Conservation (phyloP, 2,888 invertebrate genomes). For the Drosophila barbarae region DNA sequence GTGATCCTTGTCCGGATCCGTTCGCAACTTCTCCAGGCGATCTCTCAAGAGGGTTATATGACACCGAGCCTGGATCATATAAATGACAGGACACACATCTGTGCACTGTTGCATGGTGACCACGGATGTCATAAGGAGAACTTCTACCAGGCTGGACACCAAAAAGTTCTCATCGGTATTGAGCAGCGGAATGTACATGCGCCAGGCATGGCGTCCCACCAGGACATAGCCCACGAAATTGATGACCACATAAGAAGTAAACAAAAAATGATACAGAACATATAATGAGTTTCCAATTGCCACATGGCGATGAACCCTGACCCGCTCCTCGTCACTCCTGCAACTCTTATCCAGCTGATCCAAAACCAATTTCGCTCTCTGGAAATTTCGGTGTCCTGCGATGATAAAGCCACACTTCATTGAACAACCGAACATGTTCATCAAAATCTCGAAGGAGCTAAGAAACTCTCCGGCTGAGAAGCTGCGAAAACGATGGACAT, state of each 20-base stretch:
- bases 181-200: conserved; percentile 12
- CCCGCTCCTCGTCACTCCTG: conserved; percentile 9
- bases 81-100: conserved; percentile 49
- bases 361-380: conserved; percentile 31
- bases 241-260: conserved; percentile 10
- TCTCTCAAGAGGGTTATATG: conserved; percentile 45
- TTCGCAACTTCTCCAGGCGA: conserved; percentile 35
- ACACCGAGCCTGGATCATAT: conserved; percentile 38
- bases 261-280: conserved; percentile 30
- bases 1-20: conserved; percentile 25
- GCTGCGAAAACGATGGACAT: conserved; percentile 7
- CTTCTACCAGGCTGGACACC: conserved; percentile 1
- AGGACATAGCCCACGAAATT: conserved; percentile 7
- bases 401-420: conserved; percentile 31
- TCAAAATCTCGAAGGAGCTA: conserved; percentile 38
- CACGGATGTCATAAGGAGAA: conserved; percentile 29
- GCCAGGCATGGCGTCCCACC: conserved; percentile 14
- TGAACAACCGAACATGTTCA: conserved; percentile 15
- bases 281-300: conserved; percentile 29
- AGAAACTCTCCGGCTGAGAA: conserved; percentile 49
- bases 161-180: conserved; percentile 1
- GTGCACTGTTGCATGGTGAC: conserved; percentile 42
- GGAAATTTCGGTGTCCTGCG: conserved; percentile 34
- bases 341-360: conserved; percentile 46
- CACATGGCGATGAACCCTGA: conserved; percentile 32